Conservation (phyloP, 2,888 invertebrate genomes). For the Cacoxenus indagator region DNA sequence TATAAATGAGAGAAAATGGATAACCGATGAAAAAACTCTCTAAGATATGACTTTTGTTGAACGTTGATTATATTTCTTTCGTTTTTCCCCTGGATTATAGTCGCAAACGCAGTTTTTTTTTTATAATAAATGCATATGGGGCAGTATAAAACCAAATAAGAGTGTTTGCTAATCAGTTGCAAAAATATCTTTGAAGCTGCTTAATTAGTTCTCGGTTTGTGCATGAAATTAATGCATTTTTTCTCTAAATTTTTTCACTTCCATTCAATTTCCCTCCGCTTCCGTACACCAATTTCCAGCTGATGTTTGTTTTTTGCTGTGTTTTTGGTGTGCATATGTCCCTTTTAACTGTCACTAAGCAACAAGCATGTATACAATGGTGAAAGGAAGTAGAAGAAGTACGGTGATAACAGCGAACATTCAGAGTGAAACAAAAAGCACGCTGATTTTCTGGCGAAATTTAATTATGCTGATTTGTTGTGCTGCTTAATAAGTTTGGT, state of each 20-base stretch:
- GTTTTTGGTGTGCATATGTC: neutral
- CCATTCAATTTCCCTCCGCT: neutral
- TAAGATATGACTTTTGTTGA: neutral
- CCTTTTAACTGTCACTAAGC: conserved; percentile 2
- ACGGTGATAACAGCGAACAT: too few relatives aligned
- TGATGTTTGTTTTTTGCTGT: too few relatives aligned
- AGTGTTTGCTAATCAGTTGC: conserved; percentile 14
- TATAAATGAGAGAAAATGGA: too few relatives aligned
- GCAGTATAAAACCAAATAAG: neutral
- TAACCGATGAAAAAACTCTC: too few relatives aligned
- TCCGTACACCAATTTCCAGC: neutral
- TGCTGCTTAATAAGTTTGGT: conserved; percentile 28
- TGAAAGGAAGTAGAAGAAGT: neutral
- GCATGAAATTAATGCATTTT: conserved; percentile 52
- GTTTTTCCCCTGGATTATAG: neutral
- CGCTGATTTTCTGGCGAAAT: conserved; percentile 55
- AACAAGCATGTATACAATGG: too few relatives aligned
- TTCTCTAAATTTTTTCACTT: conserved; percentile 9
- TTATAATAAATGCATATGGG: neutral
- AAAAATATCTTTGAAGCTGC: conserved; percentile 41
- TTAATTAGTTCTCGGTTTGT: conserved; percentile 50
- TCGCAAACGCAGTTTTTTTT: neutral
- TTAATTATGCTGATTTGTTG: conserved; percentile 44
- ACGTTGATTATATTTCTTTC: neutral
- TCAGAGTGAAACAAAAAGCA: conserved; percentile 54